Evolutionary conservation across 2,113 vertebrate species (phyloP), one percentile per base, ranked within the genome.

Genomic region (Nothoprocta perdicaria): DNA sequence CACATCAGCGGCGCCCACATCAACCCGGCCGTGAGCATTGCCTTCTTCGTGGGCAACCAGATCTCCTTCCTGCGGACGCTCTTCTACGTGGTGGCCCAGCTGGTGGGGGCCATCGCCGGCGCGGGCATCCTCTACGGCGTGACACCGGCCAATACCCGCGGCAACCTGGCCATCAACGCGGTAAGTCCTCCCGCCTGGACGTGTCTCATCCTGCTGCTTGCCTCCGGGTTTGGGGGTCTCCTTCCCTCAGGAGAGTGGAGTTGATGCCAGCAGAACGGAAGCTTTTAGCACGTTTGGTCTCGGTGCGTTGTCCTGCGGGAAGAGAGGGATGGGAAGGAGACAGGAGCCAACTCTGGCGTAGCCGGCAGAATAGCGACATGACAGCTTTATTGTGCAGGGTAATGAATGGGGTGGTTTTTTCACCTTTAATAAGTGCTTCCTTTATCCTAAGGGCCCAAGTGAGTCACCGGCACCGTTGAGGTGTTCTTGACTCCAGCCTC

Each of bases 1-100:
- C 98, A 97, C 7, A 93, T 98, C 87, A 98, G 98, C 2, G 98
- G 98, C 0, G 98, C 97, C 35, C 98, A 98, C 95, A 97, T 98
- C 87, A 98, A 98, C 94, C 98, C 98, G 0, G 98, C 98, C 0
- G 95, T 98, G 33, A 98, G 98, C 46, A 92, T 98, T 35, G 98
- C 98, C 58, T 97, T 98, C 91, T 91, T 98, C 1, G 88, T 98
- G 3, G 98, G 98, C 48, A 98, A 98, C 86, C 98, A 98, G 90
- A 98, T 98, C 91, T 98, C 98, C 4, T 89, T 98, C 81, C 95
- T 97, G 12, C 96, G 98, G 19, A 95, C 95, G 0, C 10, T 95
- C 38, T 97, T 98, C 94, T 98, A 98, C 14, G 79, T 98, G 11
- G n/a, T 90, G 6, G 98, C 97, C 40, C 98, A 98, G 86, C 95